Evolutionary conservation across 2,797 vertebrate species (phyloP).

Genomic region (Dallia pectoralis): DNA sequence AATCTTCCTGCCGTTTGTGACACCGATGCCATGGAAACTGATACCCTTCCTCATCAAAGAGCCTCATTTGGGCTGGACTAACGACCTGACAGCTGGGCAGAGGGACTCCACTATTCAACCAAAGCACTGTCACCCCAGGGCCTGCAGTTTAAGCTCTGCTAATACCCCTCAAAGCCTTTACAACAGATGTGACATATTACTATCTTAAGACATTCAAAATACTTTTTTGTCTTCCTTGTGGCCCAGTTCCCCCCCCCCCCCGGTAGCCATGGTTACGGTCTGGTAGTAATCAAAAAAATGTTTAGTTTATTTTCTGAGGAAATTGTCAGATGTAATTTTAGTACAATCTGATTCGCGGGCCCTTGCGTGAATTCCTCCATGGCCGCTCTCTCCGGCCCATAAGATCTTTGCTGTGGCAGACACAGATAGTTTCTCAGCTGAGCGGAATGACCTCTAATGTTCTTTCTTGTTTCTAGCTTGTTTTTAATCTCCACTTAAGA

Average conservation of each 20-base stretch:
- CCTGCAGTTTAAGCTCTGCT: conserved; percentile 70
- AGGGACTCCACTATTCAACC: conserved; percentile 61
- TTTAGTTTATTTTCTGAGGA: background rate
- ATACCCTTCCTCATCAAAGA: conserved; percentile 74
- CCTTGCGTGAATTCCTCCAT: background rate
- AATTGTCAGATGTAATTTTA: background rate
- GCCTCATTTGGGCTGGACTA: conserved; percentile 69
- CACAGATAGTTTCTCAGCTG: conserved; percentile 17
- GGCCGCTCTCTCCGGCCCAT: conserved; percentile 30
- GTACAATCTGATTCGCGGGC: background rate
- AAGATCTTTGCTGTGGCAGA: conserved; percentile 24
- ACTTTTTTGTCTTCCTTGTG: conserved; percentile 14
- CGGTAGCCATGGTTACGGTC: conserved; percentile 26
- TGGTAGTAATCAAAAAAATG: conserved; percentile 5
- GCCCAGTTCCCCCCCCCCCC: too few relatives aligned
- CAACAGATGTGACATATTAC: conserved; percentile 71
- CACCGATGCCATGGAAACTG: conserved; percentile 75
- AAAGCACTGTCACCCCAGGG: conserved; percentile 60
- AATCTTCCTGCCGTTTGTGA: conserved; percentile 76
- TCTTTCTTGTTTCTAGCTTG: conserved; percentile 49
- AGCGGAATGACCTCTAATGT: conserved; percentile 53
- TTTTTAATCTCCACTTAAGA: conserved; percentile 75
- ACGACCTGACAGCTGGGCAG: conserved; percentile 71
- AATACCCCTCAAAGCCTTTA: conserved; percentile 68
- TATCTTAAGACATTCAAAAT: conserved; percentile 47